Evolutionary conservation across 2,888 invertebrate species (phyloP).

Genomic region (Scaptodrosophila latifasciaeformis): DNA sequence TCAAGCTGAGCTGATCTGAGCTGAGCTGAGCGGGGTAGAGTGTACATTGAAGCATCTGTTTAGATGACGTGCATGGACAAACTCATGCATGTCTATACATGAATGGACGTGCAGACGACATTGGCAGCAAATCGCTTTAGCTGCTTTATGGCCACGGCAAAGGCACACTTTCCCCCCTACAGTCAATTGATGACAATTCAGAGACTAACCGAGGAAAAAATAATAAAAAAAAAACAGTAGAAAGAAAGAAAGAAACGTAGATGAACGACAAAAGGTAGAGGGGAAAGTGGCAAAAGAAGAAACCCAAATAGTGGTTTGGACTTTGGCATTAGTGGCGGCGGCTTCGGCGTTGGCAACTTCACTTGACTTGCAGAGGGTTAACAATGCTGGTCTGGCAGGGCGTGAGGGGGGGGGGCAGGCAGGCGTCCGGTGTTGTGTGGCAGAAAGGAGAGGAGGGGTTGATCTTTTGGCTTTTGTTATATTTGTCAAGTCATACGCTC

Average conservation of each 20-base stretch:
- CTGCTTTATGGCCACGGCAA: conserved; percentile 4
- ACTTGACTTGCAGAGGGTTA: no score
- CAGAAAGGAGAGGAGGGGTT: no score
- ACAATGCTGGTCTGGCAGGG: no score
- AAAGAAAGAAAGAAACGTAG: no score
- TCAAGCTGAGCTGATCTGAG: no score
- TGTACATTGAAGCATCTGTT: no score
- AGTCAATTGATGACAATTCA: neutral
- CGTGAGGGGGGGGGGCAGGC: neutral
- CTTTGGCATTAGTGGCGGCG: neutral
- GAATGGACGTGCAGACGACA: no score
- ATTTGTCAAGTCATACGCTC: conserved; percentile 46
- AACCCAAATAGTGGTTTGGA: neutral
- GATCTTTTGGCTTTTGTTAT: conserved; percentile 23
- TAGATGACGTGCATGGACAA: neutral
- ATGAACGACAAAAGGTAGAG: no score
- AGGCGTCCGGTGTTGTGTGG: no score
- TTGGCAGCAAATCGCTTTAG: conserved; percentile 6
- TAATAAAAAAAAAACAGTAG: neutral
- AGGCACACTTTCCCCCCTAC: neutral
- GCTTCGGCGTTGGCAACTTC: no score
- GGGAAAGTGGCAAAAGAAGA: no score
- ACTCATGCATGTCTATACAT: neutral
- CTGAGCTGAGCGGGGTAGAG: no score
- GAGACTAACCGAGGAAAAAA: neutral